These are phyloP conservation scores for Podarcis lilfordi DNA, from an alignment of 2,797 vertebrate genomes.

Conservation along the genomic window DNA sequence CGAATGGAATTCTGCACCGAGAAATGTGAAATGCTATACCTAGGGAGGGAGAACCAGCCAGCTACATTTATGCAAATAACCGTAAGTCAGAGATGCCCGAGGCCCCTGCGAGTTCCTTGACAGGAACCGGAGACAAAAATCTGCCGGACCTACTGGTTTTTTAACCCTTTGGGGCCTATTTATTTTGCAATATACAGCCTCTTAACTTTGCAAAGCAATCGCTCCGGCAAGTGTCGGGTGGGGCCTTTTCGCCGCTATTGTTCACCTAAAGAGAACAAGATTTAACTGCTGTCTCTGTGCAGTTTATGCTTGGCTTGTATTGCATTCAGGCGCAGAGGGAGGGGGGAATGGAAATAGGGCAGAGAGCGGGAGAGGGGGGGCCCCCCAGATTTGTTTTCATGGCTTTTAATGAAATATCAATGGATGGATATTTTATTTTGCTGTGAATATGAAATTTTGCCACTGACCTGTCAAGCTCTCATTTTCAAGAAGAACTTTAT, in stretches of 20 bases:
- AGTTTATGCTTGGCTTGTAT: slow-evolving; percentile 31
- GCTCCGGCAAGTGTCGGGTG: neutral
- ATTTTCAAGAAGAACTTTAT: slow-evolving; percentile 77
- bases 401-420: slow-evolving; percentile 77
- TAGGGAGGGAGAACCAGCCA: neutral
- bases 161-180: neutral
- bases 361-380: neutral
- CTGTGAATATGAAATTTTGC: slow-evolving; percentile 75
- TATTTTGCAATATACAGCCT: neutral
- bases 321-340: neutral
- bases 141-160: neutral
- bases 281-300: neutral
- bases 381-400: slow-evolving; percentile 61
- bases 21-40: neutral
- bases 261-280: slow-evolving; percentile 18
- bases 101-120: neutral
- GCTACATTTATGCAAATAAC: too few species aligned
- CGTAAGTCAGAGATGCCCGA: neutral
- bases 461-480: slow-evolving; percentile 68
- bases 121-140: neutral
- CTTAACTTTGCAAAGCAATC: neutral
- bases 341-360: neutral
- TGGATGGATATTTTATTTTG: slow-evolving; percentile 77
- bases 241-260: neutral
- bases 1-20: too few species aligned